Base-by-base conservation (phyloP, 2,113 vertebrate genomes). In the Centrocercus urophasianus region DNA sequence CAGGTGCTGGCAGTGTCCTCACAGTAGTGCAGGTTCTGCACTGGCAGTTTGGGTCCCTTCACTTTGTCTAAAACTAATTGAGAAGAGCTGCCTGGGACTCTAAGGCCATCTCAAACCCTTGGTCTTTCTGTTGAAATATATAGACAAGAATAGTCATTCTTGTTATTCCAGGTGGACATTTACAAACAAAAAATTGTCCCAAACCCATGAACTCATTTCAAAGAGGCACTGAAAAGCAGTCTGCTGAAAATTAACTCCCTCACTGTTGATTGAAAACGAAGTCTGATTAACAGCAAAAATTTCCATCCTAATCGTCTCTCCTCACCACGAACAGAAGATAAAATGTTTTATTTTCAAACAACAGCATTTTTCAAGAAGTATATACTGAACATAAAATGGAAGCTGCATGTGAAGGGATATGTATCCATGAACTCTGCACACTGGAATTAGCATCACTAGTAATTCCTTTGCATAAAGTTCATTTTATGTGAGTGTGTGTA, bases 201-300 rank as follows among this genome's bases (percentile, higher is more conserved):
- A 65, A 95, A 91, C 88, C 59, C 27, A 5, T 75, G 72, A 86
- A 82, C 69, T 91, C 30, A 43, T 91, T 94, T 94, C 66, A 79
- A 34, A 88, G 78, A 71, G 43, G 30, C 48, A 18, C 77, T 82
- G 93, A 87, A 69, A 77, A 88, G 34, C 79, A 75, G 24, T 88
- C 59, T 61, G 52, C 34, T 81, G 73, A 81, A 93, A 92, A 95
- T 91, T 73, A 86, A 75, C 28, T 93, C 52, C 54, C n/a, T 47
- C 25, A 38, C 57, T 86, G 59, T 81, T 81, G 83, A 90, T 93
- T 43, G 61, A 40, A 83, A 86, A 77, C 3, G 3, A 81, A 91
- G 75, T 69, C 70, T 86, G 65, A 88, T 43, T 86, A 90, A 65
- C 43, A 84, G 32, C 86, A 81, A 86, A 78, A 90, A 57, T 72